Conservation (phyloP, 2,113 vertebrate species). For the Coryphaenoides rupestris region DNA sequence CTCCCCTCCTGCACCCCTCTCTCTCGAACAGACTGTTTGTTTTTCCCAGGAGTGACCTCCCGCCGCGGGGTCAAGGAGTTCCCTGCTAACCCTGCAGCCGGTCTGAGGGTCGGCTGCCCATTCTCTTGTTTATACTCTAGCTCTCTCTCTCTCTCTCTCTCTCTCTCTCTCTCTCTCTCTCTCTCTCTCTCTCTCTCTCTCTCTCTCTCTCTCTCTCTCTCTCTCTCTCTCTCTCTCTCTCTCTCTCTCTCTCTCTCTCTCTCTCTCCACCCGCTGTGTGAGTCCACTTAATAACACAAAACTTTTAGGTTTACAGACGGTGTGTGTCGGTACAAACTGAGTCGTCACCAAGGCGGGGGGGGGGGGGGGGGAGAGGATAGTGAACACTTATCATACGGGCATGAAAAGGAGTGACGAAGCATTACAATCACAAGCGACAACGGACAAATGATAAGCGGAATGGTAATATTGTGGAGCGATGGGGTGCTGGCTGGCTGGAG, state of each 20-base stretch:
- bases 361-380: too few relatives aligned
- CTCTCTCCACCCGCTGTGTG: too few relatives aligned
- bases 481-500: too few relatives aligned
- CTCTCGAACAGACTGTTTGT: conserved; percentile 50
- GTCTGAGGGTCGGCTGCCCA: conserved; percentile 16
- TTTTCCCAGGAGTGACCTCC: conserved; percentile 62
- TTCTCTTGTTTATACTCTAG: conserved; percentile 38
- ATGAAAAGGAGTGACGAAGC: too few relatives aligned
- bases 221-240: conserved; percentile 35
- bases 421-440: too few relatives aligned
- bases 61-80: conserved; percentile 41
- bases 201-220: conserved; percentile 36
- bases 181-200: conserved; percentile 39
- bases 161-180: conserved; percentile 36
- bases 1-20: too few relatives aligned
- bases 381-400: too few relatives aligned
- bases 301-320: conserved; percentile 24
- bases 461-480: too few relatives aligned
- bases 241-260: conserved; percentile 39
- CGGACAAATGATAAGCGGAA: too few relatives aligned
- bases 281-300: conserved; percentile 15
- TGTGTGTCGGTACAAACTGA: neutral
- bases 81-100: conserved; percentile 16
- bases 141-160: conserved; percentile 39
- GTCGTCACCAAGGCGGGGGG: too few relatives aligned